Percentiles rank a stretch among this genome's conserved stretches.
Evolutionary conservation across 2,113 vertebrate species (phyloP).

Genomic region (Romanogobio albipinnatus): DNA sequence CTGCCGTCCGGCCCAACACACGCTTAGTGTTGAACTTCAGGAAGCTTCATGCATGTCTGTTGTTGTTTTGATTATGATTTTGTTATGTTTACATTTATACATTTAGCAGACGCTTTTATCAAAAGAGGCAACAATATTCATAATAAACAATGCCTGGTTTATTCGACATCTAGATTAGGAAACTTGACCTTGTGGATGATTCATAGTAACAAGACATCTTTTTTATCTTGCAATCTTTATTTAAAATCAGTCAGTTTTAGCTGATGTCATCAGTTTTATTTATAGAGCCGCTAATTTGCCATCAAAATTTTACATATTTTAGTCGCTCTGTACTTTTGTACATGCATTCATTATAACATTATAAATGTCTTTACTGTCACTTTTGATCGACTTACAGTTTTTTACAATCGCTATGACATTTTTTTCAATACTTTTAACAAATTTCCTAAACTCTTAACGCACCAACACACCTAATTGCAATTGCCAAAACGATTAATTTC

Average conservation of each 20-base stretch:
- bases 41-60: background rate
- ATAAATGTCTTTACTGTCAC: no score
- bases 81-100: background rate
- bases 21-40: background rate
- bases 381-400: no score
- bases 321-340: background rate
- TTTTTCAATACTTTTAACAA: no score
- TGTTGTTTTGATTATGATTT: background rate
- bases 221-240: background rate
- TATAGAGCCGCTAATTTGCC: background rate
- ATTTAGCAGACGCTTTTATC: background rate
- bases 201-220: no score
- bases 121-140: background rate
- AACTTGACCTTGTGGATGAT: background rate
- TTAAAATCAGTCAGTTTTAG: background rate
- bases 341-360: background rate
- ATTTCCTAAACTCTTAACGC: no score
- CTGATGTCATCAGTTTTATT: background rate
- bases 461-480: no score
- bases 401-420: no score
- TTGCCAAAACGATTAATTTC: no score
- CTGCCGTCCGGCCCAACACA: conserved; percentile 12
- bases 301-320: background rate
- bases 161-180: background rate
- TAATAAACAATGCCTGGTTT: background rate